These are phyloP conservation scores for Callospermophilus lateralis DNA, from an alignment of 2,113 vertebrate genomes.

Conservation along the genomic window DNA sequence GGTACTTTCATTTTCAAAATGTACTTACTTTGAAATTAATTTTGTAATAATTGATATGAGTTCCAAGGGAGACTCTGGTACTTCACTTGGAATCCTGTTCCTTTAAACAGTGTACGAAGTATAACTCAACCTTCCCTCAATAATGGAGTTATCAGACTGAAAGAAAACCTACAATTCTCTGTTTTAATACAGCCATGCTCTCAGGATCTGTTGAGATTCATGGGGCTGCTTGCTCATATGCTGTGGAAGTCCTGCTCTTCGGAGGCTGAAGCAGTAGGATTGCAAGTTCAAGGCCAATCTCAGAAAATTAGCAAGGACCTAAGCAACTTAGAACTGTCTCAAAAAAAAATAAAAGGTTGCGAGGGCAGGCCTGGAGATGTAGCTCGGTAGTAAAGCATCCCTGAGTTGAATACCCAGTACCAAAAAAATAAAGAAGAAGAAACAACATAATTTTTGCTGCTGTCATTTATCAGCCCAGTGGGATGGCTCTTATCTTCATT, in stretches of 20 bases:
- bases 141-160: neutral
- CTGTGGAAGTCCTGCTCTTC: neutral
- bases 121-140: neutral
- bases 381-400: no score
- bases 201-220: neutral
- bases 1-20: constrained; percentile 18
- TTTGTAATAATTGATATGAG: constrained; percentile 2
- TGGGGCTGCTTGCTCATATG: neutral
- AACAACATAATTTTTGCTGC: neutral
- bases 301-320: no score
- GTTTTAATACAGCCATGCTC: neutral
- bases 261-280: no score
- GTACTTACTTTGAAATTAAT: constrained; percentile 35
- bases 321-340: no score
- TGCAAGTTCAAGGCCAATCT: no score
- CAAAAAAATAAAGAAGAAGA: no score
- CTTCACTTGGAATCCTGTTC: neutral
- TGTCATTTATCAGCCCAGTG: neutral
- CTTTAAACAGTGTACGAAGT: neutral
- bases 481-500: neutral
- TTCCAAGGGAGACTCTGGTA: neutral
- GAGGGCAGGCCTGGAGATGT: no score
- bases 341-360: no score
- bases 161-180: neutral
- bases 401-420: no score